These are phyloP conservation scores for Danionella cerebrum DNA, from an alignment of 2,113 vertebrate genomes.

Conservation along the genomic window DNA sequence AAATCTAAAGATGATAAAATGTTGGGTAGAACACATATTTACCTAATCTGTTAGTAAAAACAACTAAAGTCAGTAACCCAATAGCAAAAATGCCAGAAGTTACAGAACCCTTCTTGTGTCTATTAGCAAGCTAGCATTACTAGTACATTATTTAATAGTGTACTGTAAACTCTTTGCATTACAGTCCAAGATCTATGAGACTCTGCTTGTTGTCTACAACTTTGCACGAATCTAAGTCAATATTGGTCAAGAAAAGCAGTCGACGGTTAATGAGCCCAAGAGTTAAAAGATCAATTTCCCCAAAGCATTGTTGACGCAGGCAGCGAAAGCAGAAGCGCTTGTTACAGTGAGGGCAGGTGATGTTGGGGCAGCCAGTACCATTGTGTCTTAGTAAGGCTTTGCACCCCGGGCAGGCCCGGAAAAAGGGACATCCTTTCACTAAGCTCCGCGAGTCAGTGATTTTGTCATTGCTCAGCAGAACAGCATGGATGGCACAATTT, in stretches of 20 bases:
- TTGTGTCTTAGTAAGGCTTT: conserved; percentile 36
- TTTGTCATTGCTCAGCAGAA: conserved; percentile 23
- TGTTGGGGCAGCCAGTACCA: conserved; percentile 33
- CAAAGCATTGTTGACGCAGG: neutral
- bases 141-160: no score
- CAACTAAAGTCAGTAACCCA: no score
- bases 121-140: no score
- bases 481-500: conserved; percentile 32
- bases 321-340: conserved; percentile 44
- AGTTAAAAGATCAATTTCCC: accelerated
- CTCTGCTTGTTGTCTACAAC: conserved; percentile 29
- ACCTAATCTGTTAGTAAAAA: no score
- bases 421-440: conserved; percentile 35
- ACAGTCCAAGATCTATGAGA: neutral
- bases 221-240: neutral
- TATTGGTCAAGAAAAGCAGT: accelerated
- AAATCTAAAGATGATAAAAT: no score
- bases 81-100: no score
- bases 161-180: neutral
- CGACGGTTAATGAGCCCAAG: accelerated
- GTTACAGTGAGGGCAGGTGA: conserved; percentile 24
- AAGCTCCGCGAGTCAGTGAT: neutral
- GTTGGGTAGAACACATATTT: no score
- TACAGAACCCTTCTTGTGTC: no score
- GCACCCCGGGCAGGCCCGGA: conserved; percentile 39